Conservation (phyloP, 1,140 invertebrate genomes). For the Eubasilissa regina region DNA sequence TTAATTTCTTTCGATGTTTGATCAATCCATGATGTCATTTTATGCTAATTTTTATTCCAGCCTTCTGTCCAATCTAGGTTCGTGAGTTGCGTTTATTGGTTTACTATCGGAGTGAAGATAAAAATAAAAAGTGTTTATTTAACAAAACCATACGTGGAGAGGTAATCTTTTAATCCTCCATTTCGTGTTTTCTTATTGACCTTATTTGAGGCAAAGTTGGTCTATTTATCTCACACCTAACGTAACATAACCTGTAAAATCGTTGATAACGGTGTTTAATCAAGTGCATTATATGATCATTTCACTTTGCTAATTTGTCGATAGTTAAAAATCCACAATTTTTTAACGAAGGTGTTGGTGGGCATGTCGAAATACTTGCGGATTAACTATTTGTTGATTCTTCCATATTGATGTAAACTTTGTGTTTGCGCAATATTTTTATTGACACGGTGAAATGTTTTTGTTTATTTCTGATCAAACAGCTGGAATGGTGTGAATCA, state of each 20-base stretch:
- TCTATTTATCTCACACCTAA: constrained; percentile 18
- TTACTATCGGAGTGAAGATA: constrained; percentile 1
- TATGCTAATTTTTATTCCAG: constrained; percentile 45
- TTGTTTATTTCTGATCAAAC: too few species aligned
- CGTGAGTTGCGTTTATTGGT: constrained; percentile 14
- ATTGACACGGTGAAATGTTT: too few species aligned
- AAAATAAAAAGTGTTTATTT: constrained; percentile 24
- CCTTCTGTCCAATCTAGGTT: constrained; percentile 34
- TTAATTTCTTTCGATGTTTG: constrained; percentile 36
- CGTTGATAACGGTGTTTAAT: too few species aligned
- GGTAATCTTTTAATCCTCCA: not conserved
- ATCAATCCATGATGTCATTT: constrained; percentile 51
- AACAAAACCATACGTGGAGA: not conserved
- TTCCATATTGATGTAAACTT: too few species aligned
- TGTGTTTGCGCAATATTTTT: too few species aligned
- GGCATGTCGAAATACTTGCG: too few species aligned
- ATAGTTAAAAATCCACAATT: too few species aligned
- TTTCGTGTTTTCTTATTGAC: not conserved
- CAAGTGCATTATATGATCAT: too few species aligned
- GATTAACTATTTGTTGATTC: too few species aligned
- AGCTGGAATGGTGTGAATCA: too few species aligned
- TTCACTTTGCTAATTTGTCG: too few species aligned
- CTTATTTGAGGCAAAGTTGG: constrained; percentile 3
- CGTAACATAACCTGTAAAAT: constrained; percentile 7
- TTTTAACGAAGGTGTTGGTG: too few species aligned